Evolutionary conservation across 2,888 invertebrate genomes (phyloP).

Genomic region (Allolobophora icterica): DNA sequence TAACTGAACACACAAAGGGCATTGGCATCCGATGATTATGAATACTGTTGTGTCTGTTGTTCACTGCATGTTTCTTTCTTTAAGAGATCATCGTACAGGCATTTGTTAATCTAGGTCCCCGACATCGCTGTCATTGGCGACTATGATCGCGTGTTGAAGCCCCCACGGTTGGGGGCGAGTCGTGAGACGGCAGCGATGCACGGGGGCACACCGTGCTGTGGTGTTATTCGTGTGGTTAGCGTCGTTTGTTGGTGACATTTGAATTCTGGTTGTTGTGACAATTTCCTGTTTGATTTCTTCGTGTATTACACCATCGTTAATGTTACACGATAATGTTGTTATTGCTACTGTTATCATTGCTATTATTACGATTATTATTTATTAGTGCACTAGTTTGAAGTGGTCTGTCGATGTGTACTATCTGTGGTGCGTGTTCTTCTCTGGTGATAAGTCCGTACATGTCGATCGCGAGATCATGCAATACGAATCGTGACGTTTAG

Average conservation of each 20-base stretch:
- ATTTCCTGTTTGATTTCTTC: slow-evolving; percentile 24
- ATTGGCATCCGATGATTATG: slow-evolving; percentile 12
- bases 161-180: not conserved
- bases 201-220: not conserved
- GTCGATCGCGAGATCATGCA: slow-evolving; percentile 25
- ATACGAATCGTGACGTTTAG: slow-evolving; percentile 20
- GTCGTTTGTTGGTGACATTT: slow-evolving; percentile 27
- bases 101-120: not conserved
- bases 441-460: slow-evolving; percentile 11
- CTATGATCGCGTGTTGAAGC: not conserved
- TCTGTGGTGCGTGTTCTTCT: slow-evolving; percentile 6
- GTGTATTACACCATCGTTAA: not conserved
- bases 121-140: not conserved
- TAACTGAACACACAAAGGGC: slow-evolving; percentile 14
- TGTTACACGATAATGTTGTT: slow-evolving; percentile 9
- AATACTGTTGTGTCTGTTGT: slow-evolving; percentile 2
- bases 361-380: not conserved
- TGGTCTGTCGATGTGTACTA: slow-evolving; percentile 8
- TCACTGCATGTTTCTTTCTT: slow-evolving; percentile 18
- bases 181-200: not conserved
- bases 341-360: not conserved
- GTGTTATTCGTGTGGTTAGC: slow-evolving; percentile 25
- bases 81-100: not conserved
- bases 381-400: not conserved
- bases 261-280: slow-evolving; percentile 22